Base-by-base conservation (phyloP, 2,797 vertebrate species). In the Semaprochilodus insignis region DNA sequence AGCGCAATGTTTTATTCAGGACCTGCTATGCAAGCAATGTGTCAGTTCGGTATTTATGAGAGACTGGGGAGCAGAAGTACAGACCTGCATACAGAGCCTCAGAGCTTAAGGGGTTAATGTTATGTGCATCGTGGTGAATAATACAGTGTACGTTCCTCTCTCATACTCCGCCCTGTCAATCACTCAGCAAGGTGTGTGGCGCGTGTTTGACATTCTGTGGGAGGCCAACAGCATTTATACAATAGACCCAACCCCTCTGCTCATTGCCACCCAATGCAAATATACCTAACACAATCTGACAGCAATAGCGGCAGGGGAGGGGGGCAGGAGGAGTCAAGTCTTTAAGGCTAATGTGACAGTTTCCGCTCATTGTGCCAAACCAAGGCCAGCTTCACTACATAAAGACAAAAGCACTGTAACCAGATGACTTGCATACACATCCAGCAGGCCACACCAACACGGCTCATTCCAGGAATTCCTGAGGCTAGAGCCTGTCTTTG, bases 401-500 rank as follows among this genome's bases (percentile, higher is more conserved):
- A 13, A 13, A 48, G 44, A 48, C 44, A 11, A 48, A 48, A 48
- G 44, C 44, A 48, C 44, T 40, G 40, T 40, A 40, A 8, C 40
- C 40, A 40, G 40, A 40, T 40, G 40, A 40, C 40, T 31, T 31
- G 31, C 31, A 31, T 31, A 31, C 31, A 31, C 31, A 31, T 48
- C 55, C 23, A 63, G 74, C 54, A 75, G 69, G 71, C 67, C 60
- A 31, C 17, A 10, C 74, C 11, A 51, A 78, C n/a, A 13, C 1
- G 16, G 34, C 65, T 85, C 87, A 91, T 93, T 92, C 88, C 85
- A 74, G 36, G 51, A 67, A 92, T 92, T 92, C 89, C 86, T 74
- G 74, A 75, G 70, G 75, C 36, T 19, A 76, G 75, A 80, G 4
- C 0, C 65, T 86, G 21, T 16, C 65, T 81, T 83, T 83, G 86